Conservation (phyloP, 2,888 invertebrate genomes). For the Drosophila sordidula region DNA sequence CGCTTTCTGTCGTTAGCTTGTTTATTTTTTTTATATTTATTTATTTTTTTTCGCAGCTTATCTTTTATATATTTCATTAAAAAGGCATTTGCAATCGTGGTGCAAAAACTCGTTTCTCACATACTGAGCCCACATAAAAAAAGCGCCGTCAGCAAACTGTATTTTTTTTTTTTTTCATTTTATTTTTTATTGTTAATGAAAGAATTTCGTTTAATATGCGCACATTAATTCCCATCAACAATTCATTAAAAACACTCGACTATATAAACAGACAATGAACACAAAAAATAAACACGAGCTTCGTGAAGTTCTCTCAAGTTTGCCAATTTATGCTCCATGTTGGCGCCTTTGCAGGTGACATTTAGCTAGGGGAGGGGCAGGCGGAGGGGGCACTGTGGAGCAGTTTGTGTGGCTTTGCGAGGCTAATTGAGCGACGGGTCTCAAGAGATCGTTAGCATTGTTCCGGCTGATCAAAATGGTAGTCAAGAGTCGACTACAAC, state of each 20-base stretch:
- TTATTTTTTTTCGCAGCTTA: constrained; percentile 57
- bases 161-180: constrained; percentile 25
- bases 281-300: constrained; percentile 15
- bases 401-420: constrained; percentile 23
- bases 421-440: constrained; percentile 47
- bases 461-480: constrained; percentile 62
- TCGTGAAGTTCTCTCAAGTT: constrained; percentile 15
- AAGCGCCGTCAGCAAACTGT: constrained; percentile 65
- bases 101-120: constrained; percentile 72
- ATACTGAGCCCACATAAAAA: constrained; percentile 51
- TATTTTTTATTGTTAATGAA: constrained; percentile 67
- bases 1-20: constrained; percentile 24
- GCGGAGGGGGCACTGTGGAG: not conserved
- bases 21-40: constrained; percentile 33
- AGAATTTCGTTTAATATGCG: constrained; percentile 77
- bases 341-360: constrained; percentile 57
- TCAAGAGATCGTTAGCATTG: constrained; percentile 60
- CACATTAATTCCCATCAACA: constrained; percentile 78
- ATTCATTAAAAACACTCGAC: constrained; percentile 69
- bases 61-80: constrained; percentile 74
- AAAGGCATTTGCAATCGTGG: constrained; percentile 74
- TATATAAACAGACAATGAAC: constrained; percentile 35
- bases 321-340: constrained; percentile 17
- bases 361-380: constrained; percentile 14
- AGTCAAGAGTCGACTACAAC: constrained; percentile 24